Evolutionary conservation across 2,888 invertebrate species (phyloP), one percentile per base, ranked within the genome.

Genomic region (Copidosoma aretas): DNA sequence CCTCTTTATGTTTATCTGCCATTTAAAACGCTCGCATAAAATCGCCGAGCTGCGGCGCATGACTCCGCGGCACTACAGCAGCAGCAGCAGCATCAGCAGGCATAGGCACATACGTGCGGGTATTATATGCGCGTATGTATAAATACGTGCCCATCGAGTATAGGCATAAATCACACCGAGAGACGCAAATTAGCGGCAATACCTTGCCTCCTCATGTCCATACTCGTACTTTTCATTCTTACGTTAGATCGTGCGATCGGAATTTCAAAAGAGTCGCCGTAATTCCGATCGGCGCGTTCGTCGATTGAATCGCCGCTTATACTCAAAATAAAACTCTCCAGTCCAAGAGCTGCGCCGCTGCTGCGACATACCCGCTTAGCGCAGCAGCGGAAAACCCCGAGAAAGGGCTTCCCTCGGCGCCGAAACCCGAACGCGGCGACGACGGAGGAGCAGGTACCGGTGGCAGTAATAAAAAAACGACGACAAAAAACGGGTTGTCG

Each of bases 1-100:
- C 82, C 83, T 83, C 82, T 83, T 84, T 82, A 83, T 81, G 82
- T 82, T 82, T 81, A 83, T 84, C 81, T 82, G 78, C 80, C 82
- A 80, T 84, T 83, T 82, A 82, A 82, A 83, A 82, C 77, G 81
- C 76, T 81, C 82, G 79, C 82, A 81, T 83, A 82, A 83, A 82
- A 82, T 71, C 60, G 68, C 60, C 41, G 63, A 63, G 59, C 62
- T 24, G 43, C 17, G 46, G 52, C 57, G 32, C 41, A 53, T 32
- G 32, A 5, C 3, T 32, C 32, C 54, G 22, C 56, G 17, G 3
- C n/a, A n/a, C n/a, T n/a, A n/a, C n/a, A n/a, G n/a, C n/a, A n/a
- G n/a, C n/a, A n/a, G n/a, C n/a, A n/a, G n/a, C n/a, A n/a, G n/a
- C n/a, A n/a, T n/a, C n/a, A n/a, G n/a, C n/a, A n/a, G n/a, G 43